Evolutionary conservation across 2,888 invertebrate genomes (phyloP).

Genomic region (Dorcus parallelipipedus): DNA sequence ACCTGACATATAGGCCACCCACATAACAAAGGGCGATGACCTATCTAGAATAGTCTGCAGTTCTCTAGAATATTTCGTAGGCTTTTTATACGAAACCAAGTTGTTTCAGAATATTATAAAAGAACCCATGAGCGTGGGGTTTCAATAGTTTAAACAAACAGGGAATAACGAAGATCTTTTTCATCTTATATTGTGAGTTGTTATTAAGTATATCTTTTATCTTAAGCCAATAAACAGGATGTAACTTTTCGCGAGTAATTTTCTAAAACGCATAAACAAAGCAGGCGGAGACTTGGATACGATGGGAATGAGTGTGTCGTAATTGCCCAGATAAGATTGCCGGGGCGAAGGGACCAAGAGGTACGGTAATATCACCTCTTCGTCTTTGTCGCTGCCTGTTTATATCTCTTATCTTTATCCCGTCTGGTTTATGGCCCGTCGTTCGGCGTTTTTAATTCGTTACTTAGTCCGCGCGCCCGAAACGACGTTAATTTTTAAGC

Average conservation of each 20-base stretch:
- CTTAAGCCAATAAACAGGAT: no score
- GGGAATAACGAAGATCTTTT: no score
- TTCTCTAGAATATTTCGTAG: no score
- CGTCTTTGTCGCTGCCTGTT: constrained; percentile 9
- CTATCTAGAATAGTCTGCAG: no score
- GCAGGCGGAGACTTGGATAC: not conserved
- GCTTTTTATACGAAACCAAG: no score
- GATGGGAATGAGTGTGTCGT: constrained; percentile 11
- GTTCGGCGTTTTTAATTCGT: constrained; percentile 15
- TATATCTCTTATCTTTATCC: constrained; percentile 13
- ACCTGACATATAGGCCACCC: no score
- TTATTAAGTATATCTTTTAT: no score
- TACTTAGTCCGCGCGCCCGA: constrained; percentile 8
- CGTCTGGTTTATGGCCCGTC: constrained; percentile 9
- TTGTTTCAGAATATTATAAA: no score
- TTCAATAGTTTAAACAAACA: no score
- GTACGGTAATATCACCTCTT: constrained; percentile 7
- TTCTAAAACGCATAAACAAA: not conserved
- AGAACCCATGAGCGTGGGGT: no score
- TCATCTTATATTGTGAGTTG: no score
- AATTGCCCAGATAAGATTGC: constrained; percentile 24
- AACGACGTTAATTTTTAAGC: constrained; percentile 16
- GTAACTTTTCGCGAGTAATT: not conserved
- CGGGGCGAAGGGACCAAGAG: not conserved
- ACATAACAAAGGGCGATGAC: no score